Conservation (phyloP, 2,113 vertebrate species). For the Catharus bicknelli region DNA sequence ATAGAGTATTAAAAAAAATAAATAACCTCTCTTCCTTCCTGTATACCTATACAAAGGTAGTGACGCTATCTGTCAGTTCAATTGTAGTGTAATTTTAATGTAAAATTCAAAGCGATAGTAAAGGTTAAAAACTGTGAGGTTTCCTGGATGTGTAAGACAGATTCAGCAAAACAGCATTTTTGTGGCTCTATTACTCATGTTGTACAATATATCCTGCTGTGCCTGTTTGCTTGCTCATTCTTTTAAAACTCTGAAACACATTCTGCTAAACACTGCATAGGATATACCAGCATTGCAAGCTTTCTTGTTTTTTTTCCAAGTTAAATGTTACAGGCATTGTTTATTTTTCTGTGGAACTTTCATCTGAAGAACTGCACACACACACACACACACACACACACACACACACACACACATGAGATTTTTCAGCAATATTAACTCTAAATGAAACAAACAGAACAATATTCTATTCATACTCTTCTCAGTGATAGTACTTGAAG, state of each 20-base stretch:
- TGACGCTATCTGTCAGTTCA: not conserved
- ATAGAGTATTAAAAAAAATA: not conserved
- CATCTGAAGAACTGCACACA: not conserved
- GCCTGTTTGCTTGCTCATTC: slow-evolving; percentile 43
- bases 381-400: fast-evolving
- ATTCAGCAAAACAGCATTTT: slow-evolving; percentile 59
- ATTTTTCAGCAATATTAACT: not conserved
- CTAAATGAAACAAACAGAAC: not conserved
- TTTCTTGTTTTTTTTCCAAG: slow-evolving; percentile 8
- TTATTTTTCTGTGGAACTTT: slow-evolving; percentile 43
- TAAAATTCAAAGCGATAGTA: slow-evolving; percentile 29
- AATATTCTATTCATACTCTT: not conserved
- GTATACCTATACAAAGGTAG: not conserved
- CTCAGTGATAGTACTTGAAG: not conserved
- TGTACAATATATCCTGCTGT: slow-evolving; percentile 58
- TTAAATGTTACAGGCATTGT: slow-evolving; percentile 11
- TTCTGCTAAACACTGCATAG: slow-evolving; percentile 28
- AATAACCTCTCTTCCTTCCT: not conserved
- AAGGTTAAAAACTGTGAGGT: slow-evolving; percentile 26
- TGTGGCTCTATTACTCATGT: slow-evolving; percentile 59
- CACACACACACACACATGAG: fast-evolving
- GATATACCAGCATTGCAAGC: not conserved
- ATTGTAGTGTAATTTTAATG: not conserved
- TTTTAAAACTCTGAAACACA: slow-evolving; percentile 56
- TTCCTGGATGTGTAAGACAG: slow-evolving; percentile 56